phyloP scores from a whole-genome alignment of 2,888 invertebrate genomes.

The Cerceris rybyensis region DNA sequence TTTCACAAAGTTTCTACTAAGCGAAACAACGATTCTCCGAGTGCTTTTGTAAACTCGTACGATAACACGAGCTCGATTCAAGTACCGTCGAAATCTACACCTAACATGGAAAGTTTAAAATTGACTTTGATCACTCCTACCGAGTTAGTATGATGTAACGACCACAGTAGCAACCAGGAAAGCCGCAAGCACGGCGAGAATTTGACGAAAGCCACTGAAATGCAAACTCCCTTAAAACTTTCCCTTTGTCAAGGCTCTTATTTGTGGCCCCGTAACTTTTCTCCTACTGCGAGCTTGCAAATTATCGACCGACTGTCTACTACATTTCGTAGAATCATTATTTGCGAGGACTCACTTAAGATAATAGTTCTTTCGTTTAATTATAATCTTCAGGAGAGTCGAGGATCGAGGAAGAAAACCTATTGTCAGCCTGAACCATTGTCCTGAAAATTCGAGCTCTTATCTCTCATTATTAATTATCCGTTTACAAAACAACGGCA shows the following conservation, averaged over 20 bases:
- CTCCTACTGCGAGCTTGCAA: neutral
- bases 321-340: constrained; percentile 16
- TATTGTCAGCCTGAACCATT: too few species aligned
- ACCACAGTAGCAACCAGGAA: neutral
- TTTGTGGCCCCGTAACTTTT: neutral
- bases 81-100: neutral
- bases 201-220: constrained; percentile 20
- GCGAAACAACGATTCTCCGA: neutral
- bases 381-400: constrained; percentile 16
- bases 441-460: too few species aligned
- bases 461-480: too few species aligned
- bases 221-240: constrained; percentile 21
- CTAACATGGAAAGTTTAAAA: constrained; percentile 19
- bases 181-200: neutral
- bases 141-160: constrained; percentile 5
- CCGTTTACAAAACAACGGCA: too few species aligned
- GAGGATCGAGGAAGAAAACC: too few species aligned
- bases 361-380: constrained; percentile 42
- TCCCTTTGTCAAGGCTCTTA: neutral
- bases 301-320: neutral
- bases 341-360: constrained; percentile 2
- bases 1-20: too few species aligned
- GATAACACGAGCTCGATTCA: neutral
- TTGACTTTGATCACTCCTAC: constrained; percentile 16
- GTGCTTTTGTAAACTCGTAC: neutral